Evolutionary conservation across 2,888 invertebrate species (phyloP).

Genomic region (Tricholauxania praeusta): DNA sequence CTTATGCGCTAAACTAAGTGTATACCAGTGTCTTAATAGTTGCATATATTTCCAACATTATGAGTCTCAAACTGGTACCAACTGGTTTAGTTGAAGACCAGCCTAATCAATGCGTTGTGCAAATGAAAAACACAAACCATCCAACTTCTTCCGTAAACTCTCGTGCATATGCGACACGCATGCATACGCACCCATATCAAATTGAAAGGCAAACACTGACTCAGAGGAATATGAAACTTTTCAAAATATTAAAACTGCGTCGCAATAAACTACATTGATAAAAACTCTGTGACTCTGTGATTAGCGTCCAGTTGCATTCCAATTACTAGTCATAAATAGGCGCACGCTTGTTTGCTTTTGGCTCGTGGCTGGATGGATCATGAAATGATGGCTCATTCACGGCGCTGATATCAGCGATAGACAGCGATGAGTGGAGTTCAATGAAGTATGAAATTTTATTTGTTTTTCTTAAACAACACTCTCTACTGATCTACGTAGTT

Average conservation of each 20-base stretch:
- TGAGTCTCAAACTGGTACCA: background rate
- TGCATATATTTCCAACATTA: background rate
- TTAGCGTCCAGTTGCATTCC: slow-evolving; percentile 17
- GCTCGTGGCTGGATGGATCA: too few relatives aligned
- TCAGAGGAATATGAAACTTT: background rate
- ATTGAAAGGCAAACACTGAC: background rate
- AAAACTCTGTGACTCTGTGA: slow-evolving; percentile 16
- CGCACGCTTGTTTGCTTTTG: slow-evolving; percentile 10
- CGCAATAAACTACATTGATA: slow-evolving; percentile 57
- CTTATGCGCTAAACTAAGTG: too few relatives aligned
- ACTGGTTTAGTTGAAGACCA: slow-evolving; percentile 1
- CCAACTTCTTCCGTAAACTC: too few relatives aligned
- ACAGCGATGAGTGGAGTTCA: slow-evolving; percentile 29
- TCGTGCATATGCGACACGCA: background rate
- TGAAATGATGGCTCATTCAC: background rate
- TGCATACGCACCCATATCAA: background rate
- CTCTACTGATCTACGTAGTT: background rate
- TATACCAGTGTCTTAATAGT: too few relatives aligned
- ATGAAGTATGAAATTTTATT: slow-evolving; percentile 32
- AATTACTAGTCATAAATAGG: slow-evolving; percentile 1
- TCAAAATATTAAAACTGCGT: slow-evolving; percentile 44
- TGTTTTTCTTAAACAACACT: too few relatives aligned
- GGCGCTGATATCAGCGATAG: slow-evolving; percentile 12
- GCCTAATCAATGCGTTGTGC: background rate
- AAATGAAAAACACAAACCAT: too few relatives aligned